Conservation (phyloP, 1,140 invertebrate species). For the Drosophila trapezifrons region DNA sequence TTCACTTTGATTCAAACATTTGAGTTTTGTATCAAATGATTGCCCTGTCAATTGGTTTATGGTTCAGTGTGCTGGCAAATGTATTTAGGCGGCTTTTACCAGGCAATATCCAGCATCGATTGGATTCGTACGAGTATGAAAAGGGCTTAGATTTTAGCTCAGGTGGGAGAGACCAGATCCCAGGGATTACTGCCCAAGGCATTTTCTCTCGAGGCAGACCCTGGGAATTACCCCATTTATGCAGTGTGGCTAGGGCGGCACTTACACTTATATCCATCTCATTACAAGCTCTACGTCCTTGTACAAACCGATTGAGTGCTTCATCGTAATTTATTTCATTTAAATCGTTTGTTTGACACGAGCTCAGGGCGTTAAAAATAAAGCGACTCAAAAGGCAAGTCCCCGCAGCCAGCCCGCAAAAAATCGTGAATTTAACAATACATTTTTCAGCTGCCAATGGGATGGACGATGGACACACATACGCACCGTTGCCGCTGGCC, state of each 20-base stretch:
- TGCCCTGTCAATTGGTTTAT: conserved; percentile 79
- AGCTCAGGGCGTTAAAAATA: conserved; percentile 34
- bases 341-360: conserved; percentile 79
- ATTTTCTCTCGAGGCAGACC: not conserved
- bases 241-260: not conserved
- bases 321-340: conserved; percentile 81
- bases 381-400: conserved; percentile 10
- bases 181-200: conserved; percentile 14
- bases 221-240: conserved; percentile 3
- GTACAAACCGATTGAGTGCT: conserved; percentile 79
- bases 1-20: conserved; percentile 69
- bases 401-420: conserved; percentile 48
- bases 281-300: conserved; percentile 76
- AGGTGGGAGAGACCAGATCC: not conserved
- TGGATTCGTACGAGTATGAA: conserved; percentile 26
- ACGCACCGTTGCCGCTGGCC: conserved; percentile 57
- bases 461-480: conserved; percentile 35
- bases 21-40: conserved; percentile 72
- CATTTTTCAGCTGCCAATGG: conserved; percentile 70
- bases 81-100: conserved; percentile 54
- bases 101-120: conserved; percentile 40
- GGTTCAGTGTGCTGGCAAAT: conserved; percentile 74
- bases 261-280: conserved; percentile 54
- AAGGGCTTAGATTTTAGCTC: conserved; percentile 11
- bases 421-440: conserved; percentile 67